Conservation (phyloP, 2,797 vertebrate species). For the Macropus fuliginosus region DNA sequence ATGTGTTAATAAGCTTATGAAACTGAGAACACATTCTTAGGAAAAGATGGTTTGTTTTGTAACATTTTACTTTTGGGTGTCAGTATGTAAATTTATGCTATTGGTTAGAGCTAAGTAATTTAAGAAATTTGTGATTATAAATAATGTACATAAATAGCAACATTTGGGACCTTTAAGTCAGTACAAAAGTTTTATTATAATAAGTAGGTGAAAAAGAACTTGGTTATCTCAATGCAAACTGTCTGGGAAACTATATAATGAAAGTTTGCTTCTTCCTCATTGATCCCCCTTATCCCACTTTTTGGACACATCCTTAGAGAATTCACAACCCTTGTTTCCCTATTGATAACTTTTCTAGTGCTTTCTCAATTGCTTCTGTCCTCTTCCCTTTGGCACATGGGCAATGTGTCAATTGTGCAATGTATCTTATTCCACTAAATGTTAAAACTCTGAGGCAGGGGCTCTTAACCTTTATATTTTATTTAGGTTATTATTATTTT, state of each 20-base stretch:
- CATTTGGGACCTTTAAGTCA: not conserved
- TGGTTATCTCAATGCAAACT: not conserved
- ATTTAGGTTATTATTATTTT: not conserved
- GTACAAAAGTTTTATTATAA: not conserved
- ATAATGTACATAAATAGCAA: not conserved
- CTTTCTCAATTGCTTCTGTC: not conserved
- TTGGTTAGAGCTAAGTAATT: not conserved
- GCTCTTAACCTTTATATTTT: not conserved
- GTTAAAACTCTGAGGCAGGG: not conserved
- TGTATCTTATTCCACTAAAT: not conserved
- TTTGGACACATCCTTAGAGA: not conserved
- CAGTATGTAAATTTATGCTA: not conserved
- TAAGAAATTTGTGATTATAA: not conserved
- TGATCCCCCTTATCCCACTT: not conserved
- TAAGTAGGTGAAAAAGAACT: not conserved
- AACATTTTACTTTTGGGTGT: not conserved
- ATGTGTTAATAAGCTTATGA: not conserved
- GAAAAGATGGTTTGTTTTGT: not conserved
- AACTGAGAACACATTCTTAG: not conserved
- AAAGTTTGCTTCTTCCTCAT: not conserved
- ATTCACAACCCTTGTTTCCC: not conserved
- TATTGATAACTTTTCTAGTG: not conserved
- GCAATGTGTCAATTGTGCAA: not conserved
- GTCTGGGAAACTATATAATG: not conserved
- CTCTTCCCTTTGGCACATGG: not conserved